Percentiles rank a stretch among this genome's conserved stretches.
phyloP scores from a whole-genome alignment of 2,113 vertebrate genomes.

The Myxocyprinus asiaticus region DNA sequence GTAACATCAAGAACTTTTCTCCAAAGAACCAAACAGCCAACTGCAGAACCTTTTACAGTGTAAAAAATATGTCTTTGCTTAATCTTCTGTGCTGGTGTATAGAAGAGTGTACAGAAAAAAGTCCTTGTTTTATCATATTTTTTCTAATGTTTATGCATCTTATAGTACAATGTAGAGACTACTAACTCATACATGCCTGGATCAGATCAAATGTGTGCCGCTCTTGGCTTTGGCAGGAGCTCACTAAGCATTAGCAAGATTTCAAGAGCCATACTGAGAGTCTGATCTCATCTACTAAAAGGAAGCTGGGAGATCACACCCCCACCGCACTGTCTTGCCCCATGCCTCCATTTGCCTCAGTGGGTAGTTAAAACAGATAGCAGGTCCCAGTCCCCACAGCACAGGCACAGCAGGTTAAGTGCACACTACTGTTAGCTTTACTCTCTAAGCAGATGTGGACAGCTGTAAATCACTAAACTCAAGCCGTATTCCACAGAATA shows the following conservation, averaged over 20 bases:
- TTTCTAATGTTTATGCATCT: too few relatives aligned
- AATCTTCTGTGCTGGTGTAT: too few relatives aligned
- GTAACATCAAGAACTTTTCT: too few relatives aligned
- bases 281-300: neutral
- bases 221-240: too few relatives aligned
- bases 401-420: constrained; percentile 65
- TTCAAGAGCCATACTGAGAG: neutral
- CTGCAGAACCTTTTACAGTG: too few relatives aligned
- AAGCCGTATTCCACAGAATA: neutral
- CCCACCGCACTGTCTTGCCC: too few relatives aligned
- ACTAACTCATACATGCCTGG: neutral
- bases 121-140: too few relatives aligned
- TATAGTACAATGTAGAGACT: neutral
- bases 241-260: neutral
- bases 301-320: constrained; percentile 77
- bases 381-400: constrained; percentile 73
- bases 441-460: constrained; percentile 11
- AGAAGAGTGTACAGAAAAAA: too few relatives aligned
- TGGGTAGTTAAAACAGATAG: constrained; percentile 87
- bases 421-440: constrained; percentile 12
- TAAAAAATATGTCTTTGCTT: too few relatives aligned
- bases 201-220: neutral
- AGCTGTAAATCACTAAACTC: constrained; percentile 11
- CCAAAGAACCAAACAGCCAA: too few relatives aligned
- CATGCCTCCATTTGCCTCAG: constrained; percentile 61